A percentile compares a stretch with the other conserved stretches of the same genome.
These are phyloP conservation scores for Chlorops oryzae DNA, from an alignment of 1,140 invertebrate genomes.

Conservation along the genomic window DNA sequence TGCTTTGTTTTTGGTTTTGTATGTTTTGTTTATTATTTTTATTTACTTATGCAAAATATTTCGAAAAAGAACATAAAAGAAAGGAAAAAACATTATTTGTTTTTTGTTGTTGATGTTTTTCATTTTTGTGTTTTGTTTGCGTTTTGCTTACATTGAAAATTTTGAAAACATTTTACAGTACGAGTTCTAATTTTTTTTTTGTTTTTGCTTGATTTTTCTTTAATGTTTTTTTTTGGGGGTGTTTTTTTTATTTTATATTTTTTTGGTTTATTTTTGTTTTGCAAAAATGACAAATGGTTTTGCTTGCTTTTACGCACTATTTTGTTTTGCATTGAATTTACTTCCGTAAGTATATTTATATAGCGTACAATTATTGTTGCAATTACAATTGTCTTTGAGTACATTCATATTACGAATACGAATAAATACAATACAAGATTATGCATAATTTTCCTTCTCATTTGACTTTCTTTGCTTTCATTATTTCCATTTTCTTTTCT, in stretches of 20 bases:
- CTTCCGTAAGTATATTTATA: conserved; percentile 25
- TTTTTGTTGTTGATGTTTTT: too few relatives aligned
- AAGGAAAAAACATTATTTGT: too few relatives aligned
- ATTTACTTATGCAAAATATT: neutral
- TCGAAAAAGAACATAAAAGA: too few relatives aligned
- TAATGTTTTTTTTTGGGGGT: conserved; percentile 10
- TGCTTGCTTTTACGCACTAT: too few relatives aligned
- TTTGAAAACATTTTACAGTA: too few relatives aligned
- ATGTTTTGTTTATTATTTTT: neutral
- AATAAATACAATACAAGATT: conserved; percentile 30
- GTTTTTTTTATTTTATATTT: conserved; percentile 3
- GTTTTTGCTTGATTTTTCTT: neutral
- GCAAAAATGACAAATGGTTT: conserved; percentile 6
- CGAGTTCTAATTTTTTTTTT: too few relatives aligned
- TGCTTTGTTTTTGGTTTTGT: neutral
- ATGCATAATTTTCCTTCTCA: too few relatives aligned
- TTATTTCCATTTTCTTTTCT: too few relatives aligned
- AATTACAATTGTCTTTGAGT: conserved; percentile 48
- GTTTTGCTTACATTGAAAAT: too few relatives aligned
- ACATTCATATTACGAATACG: conserved; percentile 48
- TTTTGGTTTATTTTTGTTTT: conserved; percentile 1
- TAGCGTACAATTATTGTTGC: conserved; percentile 48
- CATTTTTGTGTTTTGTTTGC: too few relatives aligned
- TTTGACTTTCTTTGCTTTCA: too few relatives aligned
- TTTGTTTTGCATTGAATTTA: too few relatives aligned